phyloP scores from a whole-genome alignment of 2,888 invertebrate species.

The Cheilosia soror region DNA sequence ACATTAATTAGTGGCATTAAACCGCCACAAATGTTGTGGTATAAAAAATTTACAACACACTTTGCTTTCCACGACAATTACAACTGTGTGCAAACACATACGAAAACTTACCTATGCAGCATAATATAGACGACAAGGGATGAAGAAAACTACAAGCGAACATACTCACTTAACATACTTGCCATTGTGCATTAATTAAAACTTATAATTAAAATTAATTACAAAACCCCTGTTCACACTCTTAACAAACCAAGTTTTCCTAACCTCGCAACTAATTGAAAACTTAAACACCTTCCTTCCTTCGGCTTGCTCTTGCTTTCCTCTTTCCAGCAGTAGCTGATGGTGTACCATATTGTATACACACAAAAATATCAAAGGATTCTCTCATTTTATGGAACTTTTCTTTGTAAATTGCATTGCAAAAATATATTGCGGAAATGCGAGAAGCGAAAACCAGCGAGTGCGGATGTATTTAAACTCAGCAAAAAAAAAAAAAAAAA shows the following conservation, averaged over 20 bases:
- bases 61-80: too few species aligned
- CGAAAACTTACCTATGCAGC: not conserved
- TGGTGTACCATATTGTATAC: not conserved
- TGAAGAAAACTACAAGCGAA: not conserved
- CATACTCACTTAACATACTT: slow-evolving; percentile 7
- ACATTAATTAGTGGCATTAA: too few species aligned
- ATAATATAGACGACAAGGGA: not conserved
- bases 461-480: slow-evolving; percentile 35
- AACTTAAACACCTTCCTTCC: slow-evolving; percentile 54
- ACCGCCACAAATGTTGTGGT: too few species aligned
- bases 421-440: slow-evolving; percentile 21
- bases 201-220: slow-evolving; percentile 72
- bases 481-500: slow-evolving; percentile 23
- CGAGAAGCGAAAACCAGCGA: slow-evolving; percentile 3
- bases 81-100: too few species aligned
- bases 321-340: not conserved
- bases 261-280: slow-evolving; percentile 62
- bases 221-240: slow-evolving; percentile 34
- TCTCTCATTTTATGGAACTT: slow-evolving; percentile 26
- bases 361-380: slow-evolving; percentile 36
- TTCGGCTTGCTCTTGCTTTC: not conserved
- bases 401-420: slow-evolving; percentile 36
- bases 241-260: slow-evolving; percentile 29
- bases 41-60: too few species aligned
- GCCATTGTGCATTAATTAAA: slow-evolving; percentile 57